These are phyloP conservation scores for Stegophylla sp. DNA, from an alignment of 2,888 invertebrate species.

Conservation along the genomic window DNA sequence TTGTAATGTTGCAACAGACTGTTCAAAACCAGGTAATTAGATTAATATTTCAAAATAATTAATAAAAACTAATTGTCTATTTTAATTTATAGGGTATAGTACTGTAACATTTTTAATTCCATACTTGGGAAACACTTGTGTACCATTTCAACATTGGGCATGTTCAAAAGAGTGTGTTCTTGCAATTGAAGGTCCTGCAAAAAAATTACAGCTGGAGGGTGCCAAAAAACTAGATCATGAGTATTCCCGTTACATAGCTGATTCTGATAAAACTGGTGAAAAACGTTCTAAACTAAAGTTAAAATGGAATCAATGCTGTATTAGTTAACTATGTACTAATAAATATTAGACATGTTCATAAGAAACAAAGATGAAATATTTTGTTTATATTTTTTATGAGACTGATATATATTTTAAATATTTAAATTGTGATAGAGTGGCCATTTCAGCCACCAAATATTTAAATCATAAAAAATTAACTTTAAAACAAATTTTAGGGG, in stretches of 20 bases:
- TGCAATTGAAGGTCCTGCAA: constrained; percentile 66
- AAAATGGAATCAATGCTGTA: constrained; percentile 15
- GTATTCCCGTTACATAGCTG: constrained; percentile 59
- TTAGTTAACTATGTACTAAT: constrained; percentile 12
- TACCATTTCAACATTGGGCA: constrained; percentile 67
- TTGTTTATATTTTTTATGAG: constrained; percentile 38
- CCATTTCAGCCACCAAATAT: constrained; percentile 7
- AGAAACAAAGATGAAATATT: constrained; percentile 7
- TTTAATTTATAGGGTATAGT: constrained; percentile 38
- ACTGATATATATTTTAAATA: constrained; percentile 50
- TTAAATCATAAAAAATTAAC: constrained; percentile 36
- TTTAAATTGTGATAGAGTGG: constrained; percentile 53
- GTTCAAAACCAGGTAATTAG: constrained; percentile 63
- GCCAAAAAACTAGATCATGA: constrained; percentile 52
- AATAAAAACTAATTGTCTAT: background rate
- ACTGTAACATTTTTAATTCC: constrained; percentile 65
- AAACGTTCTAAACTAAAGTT: background rate
- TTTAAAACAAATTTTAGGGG: constrained; percentile 3
- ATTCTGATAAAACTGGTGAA: constrained; percentile 23
- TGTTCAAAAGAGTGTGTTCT: constrained; percentile 66
- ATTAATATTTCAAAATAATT: background rate
- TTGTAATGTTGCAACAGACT: constrained; percentile 64
- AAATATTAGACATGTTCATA: constrained; percentile 11
- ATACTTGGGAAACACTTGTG: constrained; percentile 67
- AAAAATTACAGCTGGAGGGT: constrained; percentile 46